Conservation (phyloP, 2,113 vertebrate genomes). For the human region GRCh38 chr1:191179001-191179500, state of each 20-base stretch:
- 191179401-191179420: neutral
- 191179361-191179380: neutral
- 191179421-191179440: neutral
- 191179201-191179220: neutral
- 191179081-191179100: neutral
- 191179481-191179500: neutral
- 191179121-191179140: neutral
- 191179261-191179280: neutral
- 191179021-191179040: neutral
- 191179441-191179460: neutral
- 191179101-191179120: neutral
- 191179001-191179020: neutral
- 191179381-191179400: neutral
- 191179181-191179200: neutral
- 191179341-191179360: neutral
- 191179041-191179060: neutral
- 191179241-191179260: neutral
- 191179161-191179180: neutral
- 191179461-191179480: neutral
- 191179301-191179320: neutral
- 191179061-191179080: neutral
- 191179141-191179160: neutral
- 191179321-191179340: neutral
- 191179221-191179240: neutral
- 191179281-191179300: neutral